Evolutionary conservation across 1,140 invertebrate species (phyloP).

Genomic region (Atta texana): DNA sequence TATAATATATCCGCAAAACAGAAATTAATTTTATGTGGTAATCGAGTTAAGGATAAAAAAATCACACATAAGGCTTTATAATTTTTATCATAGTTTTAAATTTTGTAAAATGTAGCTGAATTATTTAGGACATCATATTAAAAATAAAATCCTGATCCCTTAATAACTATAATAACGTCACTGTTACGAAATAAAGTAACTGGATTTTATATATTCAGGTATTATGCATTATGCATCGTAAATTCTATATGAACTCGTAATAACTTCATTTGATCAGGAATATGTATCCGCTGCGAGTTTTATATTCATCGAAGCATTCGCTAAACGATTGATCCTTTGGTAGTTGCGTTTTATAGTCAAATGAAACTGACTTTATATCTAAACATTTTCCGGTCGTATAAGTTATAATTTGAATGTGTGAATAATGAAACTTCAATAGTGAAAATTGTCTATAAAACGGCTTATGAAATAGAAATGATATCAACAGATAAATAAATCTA

Average conservation of each 20-base stretch:
- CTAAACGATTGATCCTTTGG: conserved; percentile 6
- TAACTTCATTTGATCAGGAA: neutral
- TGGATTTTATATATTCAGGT: neutral
- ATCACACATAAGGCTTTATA: neutral
- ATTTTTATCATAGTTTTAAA: neutral
- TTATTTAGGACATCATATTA: neutral
- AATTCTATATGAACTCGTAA: neutral
- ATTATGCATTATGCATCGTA: neutral
- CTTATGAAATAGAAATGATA: neutral
- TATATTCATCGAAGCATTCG: neutral
- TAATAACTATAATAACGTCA: neutral
- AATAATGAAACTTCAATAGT: neutral
- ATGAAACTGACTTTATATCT: conserved; percentile 2
- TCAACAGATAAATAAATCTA: neutral
- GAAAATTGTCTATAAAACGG: neutral
- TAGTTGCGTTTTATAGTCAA: neutral
- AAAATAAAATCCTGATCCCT: neutral
- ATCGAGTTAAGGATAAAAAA: neutral
- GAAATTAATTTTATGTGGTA: no score
- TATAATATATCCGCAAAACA: no score
- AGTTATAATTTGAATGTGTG: neutral
- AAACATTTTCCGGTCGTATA: neutral
- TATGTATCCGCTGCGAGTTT: conserved; percentile 6
- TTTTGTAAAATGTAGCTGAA: neutral
- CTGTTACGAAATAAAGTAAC: conserved; percentile 4